Evolutionary conservation across 2,888 invertebrate genomes (phyloP).

Genomic region (Eupsilia transversa): DNA sequence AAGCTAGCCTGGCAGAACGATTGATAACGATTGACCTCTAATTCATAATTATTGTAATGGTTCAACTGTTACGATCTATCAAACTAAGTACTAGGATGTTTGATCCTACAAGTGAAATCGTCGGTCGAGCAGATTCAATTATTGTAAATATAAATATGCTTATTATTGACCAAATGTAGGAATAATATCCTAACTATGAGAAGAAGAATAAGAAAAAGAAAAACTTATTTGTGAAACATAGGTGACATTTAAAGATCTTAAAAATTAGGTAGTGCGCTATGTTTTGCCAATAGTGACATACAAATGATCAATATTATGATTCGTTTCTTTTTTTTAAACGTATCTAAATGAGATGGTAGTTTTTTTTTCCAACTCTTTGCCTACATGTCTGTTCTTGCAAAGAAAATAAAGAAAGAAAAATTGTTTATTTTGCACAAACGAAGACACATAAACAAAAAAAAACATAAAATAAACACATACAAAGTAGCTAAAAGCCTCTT

Average conservation of each 20-base stretch:
- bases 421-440: background rate
- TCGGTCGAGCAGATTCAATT: background rate
- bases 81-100: background rate
- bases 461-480: background rate
- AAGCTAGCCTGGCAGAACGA: background rate
- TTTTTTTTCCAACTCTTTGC: background rate
- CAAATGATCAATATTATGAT: too few relatives aligned
- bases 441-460: background rate
- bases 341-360: too few relatives aligned
- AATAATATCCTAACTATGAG: too few relatives aligned
- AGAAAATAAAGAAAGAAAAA: background rate
- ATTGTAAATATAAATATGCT: background rate
- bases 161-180: too few relatives aligned
- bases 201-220: too few relatives aligned
- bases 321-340: too few relatives aligned
- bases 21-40: constrained; percentile 1
- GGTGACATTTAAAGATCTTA: too few relatives aligned
- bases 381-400: background rate
- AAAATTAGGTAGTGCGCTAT: too few relatives aligned
- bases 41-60: background rate
- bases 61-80: background rate
- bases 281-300: too few relatives aligned
- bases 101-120: background rate
- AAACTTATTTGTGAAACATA: too few relatives aligned
- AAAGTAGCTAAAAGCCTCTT: background rate